Base-by-base conservation (phyloP, 1,140 invertebrate genomes). In the Batillaria attramentaria region DNA sequence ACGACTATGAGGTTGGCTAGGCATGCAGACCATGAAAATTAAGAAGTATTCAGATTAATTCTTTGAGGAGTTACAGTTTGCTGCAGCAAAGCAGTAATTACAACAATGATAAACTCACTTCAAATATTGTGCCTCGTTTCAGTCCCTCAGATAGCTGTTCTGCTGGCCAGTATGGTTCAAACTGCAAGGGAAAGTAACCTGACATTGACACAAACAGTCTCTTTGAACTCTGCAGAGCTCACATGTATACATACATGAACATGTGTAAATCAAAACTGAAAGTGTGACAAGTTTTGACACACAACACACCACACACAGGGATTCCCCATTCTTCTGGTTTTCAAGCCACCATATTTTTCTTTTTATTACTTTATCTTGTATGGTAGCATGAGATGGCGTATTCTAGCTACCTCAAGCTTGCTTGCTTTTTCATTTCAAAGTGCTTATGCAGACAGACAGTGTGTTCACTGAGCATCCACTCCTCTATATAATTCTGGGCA, bases 101-200 rank as follows among this genome's bases (percentile, higher is more conserved):
- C n/a, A n/a, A n/a, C n/a, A n/a, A 33, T 54, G 37, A 50, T 18
- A 24, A 31, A 76, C 80, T 66, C 76, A 87, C 86, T 79, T 86
- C 70, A 78, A 87, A 77, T 16, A 88, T 72, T 13, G 43, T 72
- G 31, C 85, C 85, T 76, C 76, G 73, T 62, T 88, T 87, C 8
- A 88, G 65, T 33, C 84, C 86, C 37, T 79, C 72, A 31, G 79
- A 79, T 10, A 88, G 81, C 33, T 82, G 57, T 43, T 87, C 83
- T 24, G 43, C 69, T 24, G 83, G 41, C 84, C 83, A 84, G 77
- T 88, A 84, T 0, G 68, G 57, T 62, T 82, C 78, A 78, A 77
- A 82, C 70, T 75, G 57, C 3, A 77, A 80, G 24, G 35, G 4
- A 13, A 73, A 33, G 3, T 8, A 35, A 31, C n/a, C 3, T 1